These are phyloP conservation scores for Rhea pennata DNA, from an alignment of 2,113 vertebrate genomes.

Conservation along the genomic window DNA sequence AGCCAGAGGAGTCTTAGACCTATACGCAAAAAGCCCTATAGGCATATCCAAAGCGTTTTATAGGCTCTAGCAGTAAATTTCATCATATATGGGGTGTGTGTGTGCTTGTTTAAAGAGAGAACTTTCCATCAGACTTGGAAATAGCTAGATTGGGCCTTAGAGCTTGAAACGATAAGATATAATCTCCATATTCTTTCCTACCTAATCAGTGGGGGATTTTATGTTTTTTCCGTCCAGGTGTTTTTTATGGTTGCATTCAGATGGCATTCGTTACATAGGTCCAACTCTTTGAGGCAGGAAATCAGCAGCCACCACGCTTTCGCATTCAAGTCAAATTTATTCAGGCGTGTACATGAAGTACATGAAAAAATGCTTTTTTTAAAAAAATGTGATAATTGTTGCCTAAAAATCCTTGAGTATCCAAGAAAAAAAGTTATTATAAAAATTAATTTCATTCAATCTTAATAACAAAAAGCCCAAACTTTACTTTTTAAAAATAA, in stretches of 20 bases:
- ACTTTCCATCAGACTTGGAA: neutral
- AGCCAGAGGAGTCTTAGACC: neutral
- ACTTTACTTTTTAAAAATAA: too few species aligned
- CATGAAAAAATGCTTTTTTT: neutral
- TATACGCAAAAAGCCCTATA: neutral
- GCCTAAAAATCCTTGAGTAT: neutral
- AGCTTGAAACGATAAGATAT: neutral
- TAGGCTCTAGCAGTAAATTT: neutral
- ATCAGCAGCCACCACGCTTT: neutral
- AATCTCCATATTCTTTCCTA: neutral
- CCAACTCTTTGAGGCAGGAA: neutral
- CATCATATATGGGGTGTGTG: neutral
- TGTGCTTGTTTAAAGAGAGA: accelerated
- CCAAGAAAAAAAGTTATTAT: neutral
- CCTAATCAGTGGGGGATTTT: accelerated
- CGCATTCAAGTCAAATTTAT: neutral
- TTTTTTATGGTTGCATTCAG: neutral
- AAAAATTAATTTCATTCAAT: neutral
- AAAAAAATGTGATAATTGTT: neutral
- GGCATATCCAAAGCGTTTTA: neutral
- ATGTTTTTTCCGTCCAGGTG: neutral
- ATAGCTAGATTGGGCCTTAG: neutral
- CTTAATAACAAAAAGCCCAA: neutral
- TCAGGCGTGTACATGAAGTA: neutral
- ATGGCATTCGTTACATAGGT: neutral